phyloP scores from a whole-genome alignment of 2,113 vertebrate genomes.

The Hoplias malabaricus region DNA sequence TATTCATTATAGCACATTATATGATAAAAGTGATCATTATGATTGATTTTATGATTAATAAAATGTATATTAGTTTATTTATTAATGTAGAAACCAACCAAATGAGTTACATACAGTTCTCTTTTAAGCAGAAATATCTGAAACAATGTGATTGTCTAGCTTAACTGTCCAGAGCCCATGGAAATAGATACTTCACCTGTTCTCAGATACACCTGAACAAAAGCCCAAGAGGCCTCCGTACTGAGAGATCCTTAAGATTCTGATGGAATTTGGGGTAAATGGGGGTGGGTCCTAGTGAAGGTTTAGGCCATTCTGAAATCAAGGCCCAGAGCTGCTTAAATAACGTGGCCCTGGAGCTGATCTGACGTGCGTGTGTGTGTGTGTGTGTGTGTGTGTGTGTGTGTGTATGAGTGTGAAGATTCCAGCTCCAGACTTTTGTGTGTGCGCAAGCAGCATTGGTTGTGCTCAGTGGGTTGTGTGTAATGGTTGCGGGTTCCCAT shows the following conservation, averaged over 20 bases:
- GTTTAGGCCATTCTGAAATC: slow-evolving; percentile 57
- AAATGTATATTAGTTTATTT: too few species aligned
- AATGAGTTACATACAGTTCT: too few species aligned
- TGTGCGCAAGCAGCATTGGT: slow-evolving; percentile 27
- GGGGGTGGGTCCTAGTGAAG: slow-evolving; percentile 46
- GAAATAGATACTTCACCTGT: slow-evolving; percentile 20
- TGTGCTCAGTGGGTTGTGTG: slow-evolving; percentile 57
- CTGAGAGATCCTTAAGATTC: slow-evolving; percentile 47
- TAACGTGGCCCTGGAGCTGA: slow-evolving; percentile 20
- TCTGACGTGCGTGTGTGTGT: neutral
- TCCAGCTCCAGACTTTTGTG: slow-evolving; percentile 68
- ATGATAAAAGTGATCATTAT: too few species aligned
- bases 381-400: neutral
- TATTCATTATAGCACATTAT: too few species aligned
- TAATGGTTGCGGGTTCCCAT: slow-evolving; percentile 68
- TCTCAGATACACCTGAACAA: slow-evolving; percentile 37
- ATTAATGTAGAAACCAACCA: too few species aligned
- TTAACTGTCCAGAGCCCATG: neutral
- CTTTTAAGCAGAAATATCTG: neutral
- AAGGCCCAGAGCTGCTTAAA: slow-evolving; percentile 45
- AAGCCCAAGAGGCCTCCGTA: slow-evolving; percentile 20
- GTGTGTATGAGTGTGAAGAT: neutral
- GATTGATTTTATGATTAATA: too few species aligned
- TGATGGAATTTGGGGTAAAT: slow-evolving; percentile 60
- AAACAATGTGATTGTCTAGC: neutral